Conservation (phyloP, 2,797 vertebrate genomes). For the Sebastes miniatus region DNA sequence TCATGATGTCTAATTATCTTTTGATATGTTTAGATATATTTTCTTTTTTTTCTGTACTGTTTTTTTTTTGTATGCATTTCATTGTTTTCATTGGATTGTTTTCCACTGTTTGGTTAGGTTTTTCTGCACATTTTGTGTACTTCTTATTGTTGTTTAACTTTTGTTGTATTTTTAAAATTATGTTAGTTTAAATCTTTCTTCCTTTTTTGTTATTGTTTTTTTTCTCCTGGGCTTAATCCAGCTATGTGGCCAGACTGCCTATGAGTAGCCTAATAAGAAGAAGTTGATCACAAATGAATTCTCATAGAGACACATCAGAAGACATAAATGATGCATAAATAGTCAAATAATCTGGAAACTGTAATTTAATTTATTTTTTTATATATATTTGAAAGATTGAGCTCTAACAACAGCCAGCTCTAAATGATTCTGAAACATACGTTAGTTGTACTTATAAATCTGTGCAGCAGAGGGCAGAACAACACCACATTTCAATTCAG, state of each 20-base stretch:
- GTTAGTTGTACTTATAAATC: slow-evolving; percentile 11
- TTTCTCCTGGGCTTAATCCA: neutral
- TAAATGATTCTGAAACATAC: neutral
- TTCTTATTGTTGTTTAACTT: no score
- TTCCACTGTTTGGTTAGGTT: no score
- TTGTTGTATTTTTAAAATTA: no score
- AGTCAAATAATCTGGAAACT: neutral
- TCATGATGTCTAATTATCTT: no score
- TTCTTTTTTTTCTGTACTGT: no score
- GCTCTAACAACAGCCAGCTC: neutral
- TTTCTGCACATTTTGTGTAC: no score
- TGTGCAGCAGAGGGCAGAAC: slow-evolving; percentile 69
- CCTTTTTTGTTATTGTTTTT: no score
- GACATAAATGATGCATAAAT: neutral
- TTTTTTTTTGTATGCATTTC: no score
- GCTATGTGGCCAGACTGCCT: neutral
- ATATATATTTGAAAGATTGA: neutral
- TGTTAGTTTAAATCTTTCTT: no score
- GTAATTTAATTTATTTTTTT: neutral
- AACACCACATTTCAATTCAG: slow-evolving; percentile 31
- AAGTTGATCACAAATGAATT: neutral
- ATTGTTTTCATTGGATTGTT: no score
- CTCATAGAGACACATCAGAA: neutral
- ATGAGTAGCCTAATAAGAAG: neutral
- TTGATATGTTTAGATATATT: no score